Percentiles rank a stretch among this genome's conserved stretches.
These are phyloP conservation scores for Chelonoidis abingdonii DNA, from an alignment of 2,113 vertebrate species.

Conservation along the genomic window DNA sequence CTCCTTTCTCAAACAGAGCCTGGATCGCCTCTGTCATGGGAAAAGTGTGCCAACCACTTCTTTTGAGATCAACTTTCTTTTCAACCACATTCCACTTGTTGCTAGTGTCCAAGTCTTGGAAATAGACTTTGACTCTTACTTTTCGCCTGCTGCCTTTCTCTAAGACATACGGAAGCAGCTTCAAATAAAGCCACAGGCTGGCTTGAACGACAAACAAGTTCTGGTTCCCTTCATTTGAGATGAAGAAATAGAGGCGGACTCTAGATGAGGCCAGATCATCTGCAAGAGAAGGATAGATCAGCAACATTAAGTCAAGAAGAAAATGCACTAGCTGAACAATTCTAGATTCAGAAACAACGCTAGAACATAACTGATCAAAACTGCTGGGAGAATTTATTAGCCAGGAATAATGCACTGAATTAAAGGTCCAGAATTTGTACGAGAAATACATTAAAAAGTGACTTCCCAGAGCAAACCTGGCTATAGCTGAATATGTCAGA, in stretches of 20 bases:
- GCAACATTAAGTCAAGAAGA: constrained; percentile 73
- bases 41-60: constrained; percentile 98
- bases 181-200: constrained; percentile 97
- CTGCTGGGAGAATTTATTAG: constrained; percentile 30
- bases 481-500: constrained; percentile 34
- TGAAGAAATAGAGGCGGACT: constrained; percentile 91
- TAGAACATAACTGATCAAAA: constrained; percentile 12
- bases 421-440: constrained; percentile 46
- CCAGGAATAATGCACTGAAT: constrained; percentile 57
- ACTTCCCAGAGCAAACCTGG: constrained; percentile 58
- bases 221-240: constrained; percentile 98
- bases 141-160: constrained; percentile 94
- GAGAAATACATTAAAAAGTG: constrained; percentile 59
- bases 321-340: constrained; percentile 48
- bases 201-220: constrained; percentile 96
- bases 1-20: constrained; percentile 88
- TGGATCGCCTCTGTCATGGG: constrained; percentile 93
- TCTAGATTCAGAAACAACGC: constrained; percentile 23
- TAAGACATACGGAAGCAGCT: constrained; percentile 88
- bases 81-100: constrained; percentile 91
- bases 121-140: constrained; percentile 93
- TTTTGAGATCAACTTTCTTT: constrained; percentile 95
- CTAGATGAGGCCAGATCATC: constrained; percentile 90
- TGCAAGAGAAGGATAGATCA: constrained; percentile 79
- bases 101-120: constrained; percentile 85